These are phyloP conservation scores for Parnassius orleans DNA, from an alignment of 2,888 invertebrate genomes.

Conservation along the genomic window DNA sequence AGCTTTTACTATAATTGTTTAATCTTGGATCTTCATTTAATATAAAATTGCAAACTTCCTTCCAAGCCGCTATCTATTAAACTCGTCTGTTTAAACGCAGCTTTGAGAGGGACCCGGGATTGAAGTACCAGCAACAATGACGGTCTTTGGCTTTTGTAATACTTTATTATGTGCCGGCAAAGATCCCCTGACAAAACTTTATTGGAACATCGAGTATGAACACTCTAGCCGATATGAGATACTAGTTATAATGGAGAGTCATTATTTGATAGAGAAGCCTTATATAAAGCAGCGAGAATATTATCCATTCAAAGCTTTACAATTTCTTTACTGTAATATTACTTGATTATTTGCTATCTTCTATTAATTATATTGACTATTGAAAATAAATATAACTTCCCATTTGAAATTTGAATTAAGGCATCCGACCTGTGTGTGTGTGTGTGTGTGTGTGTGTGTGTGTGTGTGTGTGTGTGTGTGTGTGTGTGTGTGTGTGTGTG, in stretches of 20 bases:
- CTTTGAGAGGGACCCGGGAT: conserved; percentile 57
- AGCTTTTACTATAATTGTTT: no score
- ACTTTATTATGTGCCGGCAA: conserved; percentile 79
- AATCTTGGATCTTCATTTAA: no score
- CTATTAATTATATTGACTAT: no score
- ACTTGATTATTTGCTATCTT: no score
- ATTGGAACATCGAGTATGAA: conserved; percentile 77
- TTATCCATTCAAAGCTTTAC: conserved; percentile 23
- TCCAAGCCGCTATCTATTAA: conserved; percentile 21
- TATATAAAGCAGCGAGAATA: conserved; percentile 29
- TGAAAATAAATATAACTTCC: no score
- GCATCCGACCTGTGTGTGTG: no score
- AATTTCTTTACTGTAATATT: conserved; percentile 17
- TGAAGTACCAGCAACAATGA: conserved; percentile 80
- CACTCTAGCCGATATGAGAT: conserved; percentile 67
- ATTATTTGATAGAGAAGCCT: conserved; percentile 54
- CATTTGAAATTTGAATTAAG: no score
- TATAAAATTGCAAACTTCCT: no score
- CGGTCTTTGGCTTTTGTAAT: conserved; percentile 81
- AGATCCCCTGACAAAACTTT: conserved; percentile 80
- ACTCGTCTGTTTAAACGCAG: conserved; percentile 41
- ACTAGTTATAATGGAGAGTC: conserved; percentile 63
- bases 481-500: no score
- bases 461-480: no score
- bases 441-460: no score